Evolutionary conservation across 2,888 invertebrate species (phyloP).

Genomic region (Drosophila sordidapex): DNA sequence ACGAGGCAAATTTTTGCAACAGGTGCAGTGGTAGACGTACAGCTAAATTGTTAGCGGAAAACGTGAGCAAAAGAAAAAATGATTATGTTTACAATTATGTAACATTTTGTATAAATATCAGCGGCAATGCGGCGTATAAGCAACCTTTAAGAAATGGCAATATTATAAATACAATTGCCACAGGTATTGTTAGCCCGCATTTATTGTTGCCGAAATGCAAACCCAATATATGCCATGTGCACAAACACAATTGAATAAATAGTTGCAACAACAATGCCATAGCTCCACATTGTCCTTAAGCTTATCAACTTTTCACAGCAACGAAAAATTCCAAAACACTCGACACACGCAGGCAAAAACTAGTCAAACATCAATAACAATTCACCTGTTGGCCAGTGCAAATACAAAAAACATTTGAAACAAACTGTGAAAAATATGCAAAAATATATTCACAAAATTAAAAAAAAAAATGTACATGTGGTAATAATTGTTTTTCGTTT

Average conservation of each 20-base stretch:
- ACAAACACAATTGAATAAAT: slow-evolving; percentile 73
- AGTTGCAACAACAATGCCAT: slow-evolving; percentile 58
- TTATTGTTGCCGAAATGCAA: slow-evolving; percentile 66
- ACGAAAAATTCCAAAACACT: slow-evolving; percentile 52
- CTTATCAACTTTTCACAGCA: slow-evolving; percentile 73
- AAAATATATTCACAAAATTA: slow-evolving; percentile 10
- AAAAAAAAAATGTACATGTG: slow-evolving; percentile 2
- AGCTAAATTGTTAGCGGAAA: slow-evolving; percentile 10
- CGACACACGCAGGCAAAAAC: slow-evolving; percentile 32
- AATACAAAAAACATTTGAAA: slow-evolving; percentile 26
- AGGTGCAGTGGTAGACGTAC: slow-evolving; percentile 46
- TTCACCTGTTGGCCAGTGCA: slow-evolving; percentile 52
- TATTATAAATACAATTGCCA: slow-evolving; percentile 22
- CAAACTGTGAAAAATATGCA: slow-evolving; percentile 25
- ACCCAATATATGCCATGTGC: slow-evolving; percentile 66
- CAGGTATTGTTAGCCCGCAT: slow-evolving; percentile 31
- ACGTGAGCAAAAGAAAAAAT: not conserved
- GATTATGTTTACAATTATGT: slow-evolving; percentile 12
- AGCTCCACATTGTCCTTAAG: slow-evolving; percentile 74
- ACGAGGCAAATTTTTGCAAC: slow-evolving; percentile 52
- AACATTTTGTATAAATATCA: slow-evolving; percentile 5
- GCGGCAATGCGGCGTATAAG: slow-evolving; percentile 34
- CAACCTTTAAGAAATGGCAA: slow-evolving; percentile 14
- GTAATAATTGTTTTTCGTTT: slow-evolving; percentile 11
- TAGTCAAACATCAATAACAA: slow-evolving; percentile 59